These are phyloP conservation scores for Pseudomyrmex pallidus DNA, from an alignment of 1,140 invertebrate species.

Conservation along the genomic window DNA sequence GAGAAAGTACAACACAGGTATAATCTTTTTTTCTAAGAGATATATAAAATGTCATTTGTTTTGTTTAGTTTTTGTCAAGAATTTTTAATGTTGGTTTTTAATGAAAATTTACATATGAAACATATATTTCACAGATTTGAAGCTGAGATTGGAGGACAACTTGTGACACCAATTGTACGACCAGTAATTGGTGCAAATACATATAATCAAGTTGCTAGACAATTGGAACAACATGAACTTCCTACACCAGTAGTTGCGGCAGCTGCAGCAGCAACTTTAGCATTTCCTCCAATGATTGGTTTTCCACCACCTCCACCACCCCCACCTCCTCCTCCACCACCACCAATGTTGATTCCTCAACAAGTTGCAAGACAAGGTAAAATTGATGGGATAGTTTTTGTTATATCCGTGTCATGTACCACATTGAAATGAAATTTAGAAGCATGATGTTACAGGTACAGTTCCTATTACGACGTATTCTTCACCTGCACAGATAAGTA, in stretches of 20 bases:
- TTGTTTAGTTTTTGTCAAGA: not conserved
- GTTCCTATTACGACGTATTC: constrained; percentile 82
- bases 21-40: not conserved
- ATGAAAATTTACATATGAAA: not conserved
- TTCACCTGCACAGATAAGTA: constrained; percentile 82
- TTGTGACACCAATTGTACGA: constrained; percentile 85
- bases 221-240: constrained; percentile 86
- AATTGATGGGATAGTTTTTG: constrained; percentile 6
- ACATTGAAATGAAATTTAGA: no score
- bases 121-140: constrained; percentile 88
- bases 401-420: no score
- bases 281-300: constrained; percentile 79
- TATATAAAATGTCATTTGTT: constrained; percentile 1
- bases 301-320: constrained; percentile 86
- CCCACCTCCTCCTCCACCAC: constrained; percentile 86
- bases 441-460: constrained; percentile 73
- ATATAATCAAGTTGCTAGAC: constrained; percentile 88
- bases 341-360: constrained; percentile 86
- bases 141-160: constrained; percentile 91
- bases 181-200: constrained; percentile 89
- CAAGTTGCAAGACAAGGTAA: constrained; percentile 86
- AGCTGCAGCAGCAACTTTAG: constrained; percentile 77
- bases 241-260: constrained; percentile 81
- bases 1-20: not conserved
- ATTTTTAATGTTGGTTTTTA: not conserved